Evolutionary conservation across 2,113 vertebrate species (phyloP).

Genomic region (Coregonus clupeaformis): DNA sequence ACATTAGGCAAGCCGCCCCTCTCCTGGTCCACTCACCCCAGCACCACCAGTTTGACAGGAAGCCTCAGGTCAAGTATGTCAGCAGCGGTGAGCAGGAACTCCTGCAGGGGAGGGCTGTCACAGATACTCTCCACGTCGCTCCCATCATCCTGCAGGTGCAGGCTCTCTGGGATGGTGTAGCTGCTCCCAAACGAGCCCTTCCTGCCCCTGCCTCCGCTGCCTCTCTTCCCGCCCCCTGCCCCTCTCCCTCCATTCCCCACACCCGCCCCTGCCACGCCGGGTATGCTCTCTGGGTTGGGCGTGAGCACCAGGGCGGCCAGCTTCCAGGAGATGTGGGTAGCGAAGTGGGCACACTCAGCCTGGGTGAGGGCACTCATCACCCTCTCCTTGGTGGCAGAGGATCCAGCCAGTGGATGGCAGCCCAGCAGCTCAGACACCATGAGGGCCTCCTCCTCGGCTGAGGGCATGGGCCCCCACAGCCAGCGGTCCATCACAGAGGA

Average conservation of each 20-base stretch:
- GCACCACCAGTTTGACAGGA: conserved; percentile 88
- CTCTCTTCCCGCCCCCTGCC: conserved; percentile 68
- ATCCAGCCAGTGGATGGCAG: conserved; percentile 87
- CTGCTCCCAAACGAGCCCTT: conserved; percentile 86
- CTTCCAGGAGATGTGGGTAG: conserved; percentile 96
- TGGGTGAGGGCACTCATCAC: conserved; percentile 90
- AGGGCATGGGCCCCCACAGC: conserved; percentile 96
- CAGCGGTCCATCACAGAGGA: conserved; percentile 93
- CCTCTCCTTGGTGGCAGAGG: conserved; percentile 86
- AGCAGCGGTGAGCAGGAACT: conserved; percentile 91
- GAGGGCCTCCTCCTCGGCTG: conserved; percentile 89
- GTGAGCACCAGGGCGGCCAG: conserved; percentile 89
- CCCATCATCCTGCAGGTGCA: conserved; percentile 86
- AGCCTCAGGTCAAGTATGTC: conserved; percentile 90
- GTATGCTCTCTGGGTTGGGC: conserved; percentile 78
- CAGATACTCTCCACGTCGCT: conserved; percentile 91
- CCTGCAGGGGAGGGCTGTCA: conserved; percentile 89
- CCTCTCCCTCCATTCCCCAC: conserved; percentile 74
- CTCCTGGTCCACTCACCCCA: conserved; percentile 71
- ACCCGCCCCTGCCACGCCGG: conserved; percentile 70
- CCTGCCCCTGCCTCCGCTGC: conserved; percentile 67
- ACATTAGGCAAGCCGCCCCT: too few relatives aligned
- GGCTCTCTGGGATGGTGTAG: conserved; percentile 89
- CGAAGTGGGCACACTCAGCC: conserved; percentile 93
- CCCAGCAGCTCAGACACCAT: conserved; percentile 91